Percentiles rank a stretch among this genome's conserved stretches.
Evolutionary conservation across 2,797 vertebrate species (phyloP).

Genomic region (Coendou prehensilis): DNA sequence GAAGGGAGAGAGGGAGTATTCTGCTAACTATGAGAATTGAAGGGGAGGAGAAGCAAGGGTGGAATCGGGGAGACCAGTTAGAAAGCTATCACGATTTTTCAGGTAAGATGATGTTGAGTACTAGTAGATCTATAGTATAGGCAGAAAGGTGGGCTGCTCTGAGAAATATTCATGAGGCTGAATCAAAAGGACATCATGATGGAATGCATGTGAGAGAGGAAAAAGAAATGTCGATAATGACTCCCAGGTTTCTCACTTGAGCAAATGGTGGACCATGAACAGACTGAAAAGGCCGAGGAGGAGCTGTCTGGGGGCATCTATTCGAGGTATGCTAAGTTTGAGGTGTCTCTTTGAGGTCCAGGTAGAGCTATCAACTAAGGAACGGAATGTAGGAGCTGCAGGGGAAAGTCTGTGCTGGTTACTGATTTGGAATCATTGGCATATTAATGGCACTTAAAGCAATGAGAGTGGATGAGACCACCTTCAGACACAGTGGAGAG

Average conservation of each 20-base stretch:
- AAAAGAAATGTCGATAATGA: neutral
- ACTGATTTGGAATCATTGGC: slow-evolving; percentile 8
- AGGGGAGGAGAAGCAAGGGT: neutral
- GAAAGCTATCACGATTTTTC: neutral
- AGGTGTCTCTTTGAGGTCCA: neutral
- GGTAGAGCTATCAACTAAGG: neutral
- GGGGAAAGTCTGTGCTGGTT: slow-evolving; percentile 14
- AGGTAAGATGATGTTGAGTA: neutral
- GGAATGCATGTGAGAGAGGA: neutral
- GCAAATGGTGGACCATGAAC: neutral
- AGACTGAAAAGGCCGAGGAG: neutral
- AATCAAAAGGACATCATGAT: slow-evolving; percentile 49
- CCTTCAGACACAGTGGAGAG: neutral
- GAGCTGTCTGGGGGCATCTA: neutral
- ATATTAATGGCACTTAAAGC: slow-evolving; percentile 47
- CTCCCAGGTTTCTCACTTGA: neutral
- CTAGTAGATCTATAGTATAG: neutral
- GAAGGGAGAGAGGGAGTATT: neutral
- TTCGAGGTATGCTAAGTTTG: neutral
- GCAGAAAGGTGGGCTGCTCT: neutral
- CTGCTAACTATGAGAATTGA: neutral
- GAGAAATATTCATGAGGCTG: neutral
- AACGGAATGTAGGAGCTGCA: slow-evolving; percentile 33
- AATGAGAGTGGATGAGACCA: neutral
- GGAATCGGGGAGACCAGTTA: neutral